Percentiles rank a stretch among this genome's conserved stretches.
Evolutionary conservation across 1,140 invertebrate genomes (phyloP).

Genomic region (Calosoma granatense): DNA sequence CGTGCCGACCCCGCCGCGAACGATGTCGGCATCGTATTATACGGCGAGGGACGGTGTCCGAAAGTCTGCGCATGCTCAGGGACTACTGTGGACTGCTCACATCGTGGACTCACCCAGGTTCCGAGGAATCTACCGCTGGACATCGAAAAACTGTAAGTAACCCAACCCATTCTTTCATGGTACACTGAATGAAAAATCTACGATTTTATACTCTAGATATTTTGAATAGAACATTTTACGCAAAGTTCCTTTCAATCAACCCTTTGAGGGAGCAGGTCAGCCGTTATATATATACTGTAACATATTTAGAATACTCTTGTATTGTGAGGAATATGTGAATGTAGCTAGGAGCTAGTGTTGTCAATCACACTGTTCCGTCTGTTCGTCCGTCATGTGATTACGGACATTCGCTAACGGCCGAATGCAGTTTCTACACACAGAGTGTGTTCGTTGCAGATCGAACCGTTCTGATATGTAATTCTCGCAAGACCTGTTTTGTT

Average conservation of each 20-base stretch:
- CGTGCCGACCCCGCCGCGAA: background rate
- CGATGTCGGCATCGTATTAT: background rate
- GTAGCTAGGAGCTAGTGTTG: too few species aligned
- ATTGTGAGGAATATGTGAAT: background rate
- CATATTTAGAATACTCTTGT: background rate
- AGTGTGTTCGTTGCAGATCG: too few species aligned
- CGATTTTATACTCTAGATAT: background rate
- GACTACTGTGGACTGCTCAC: constrained; percentile 69
- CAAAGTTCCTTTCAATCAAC: too few species aligned
- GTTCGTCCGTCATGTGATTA: too few species aligned
- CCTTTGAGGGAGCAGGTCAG: too few species aligned
- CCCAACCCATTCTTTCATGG: background rate
- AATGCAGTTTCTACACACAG: too few species aligned
- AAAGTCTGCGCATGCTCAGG: constrained; percentile 68
- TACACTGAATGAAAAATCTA: background rate
- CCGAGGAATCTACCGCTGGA: constrained; percentile 63
- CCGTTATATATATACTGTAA: too few species aligned
- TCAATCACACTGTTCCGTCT: too few species aligned
- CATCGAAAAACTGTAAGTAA: constrained; percentile 76
- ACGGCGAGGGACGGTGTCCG: constrained; percentile 46
- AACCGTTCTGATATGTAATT: background rate
- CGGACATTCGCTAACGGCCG: too few species aligned
- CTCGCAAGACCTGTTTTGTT: background rate
- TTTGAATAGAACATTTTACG: background rate
- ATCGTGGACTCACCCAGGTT: constrained; percentile 65